These are phyloP conservation scores for Gobionotothen gibberifrons DNA, from an alignment of 2,797 vertebrate genomes.

Conservation along the genomic window DNA sequence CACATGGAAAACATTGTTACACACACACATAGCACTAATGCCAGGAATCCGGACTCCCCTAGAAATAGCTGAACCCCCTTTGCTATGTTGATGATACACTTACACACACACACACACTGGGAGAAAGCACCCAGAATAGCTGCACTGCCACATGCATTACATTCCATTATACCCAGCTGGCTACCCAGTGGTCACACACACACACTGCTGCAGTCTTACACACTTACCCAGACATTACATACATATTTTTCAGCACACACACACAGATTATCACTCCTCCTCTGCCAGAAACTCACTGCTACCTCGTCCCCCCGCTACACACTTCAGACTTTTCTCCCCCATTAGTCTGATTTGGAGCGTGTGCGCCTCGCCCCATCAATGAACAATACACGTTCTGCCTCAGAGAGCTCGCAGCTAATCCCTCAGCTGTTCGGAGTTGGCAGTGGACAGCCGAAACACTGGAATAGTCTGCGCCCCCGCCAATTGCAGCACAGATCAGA, in stretches of 20 bases:
- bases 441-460: conserved; percentile 56
- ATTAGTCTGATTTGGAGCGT: conserved; percentile 52
- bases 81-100: conserved; percentile 55
- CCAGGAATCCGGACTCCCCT: conserved; percentile 69
- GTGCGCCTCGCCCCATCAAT: conserved; percentile 39
- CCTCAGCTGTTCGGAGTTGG: conserved; percentile 74
- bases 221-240: too few species aligned
- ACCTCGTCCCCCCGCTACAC: conserved; percentile 8
- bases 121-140: conserved; percentile 71
- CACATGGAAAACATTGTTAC: conserved; percentile 38
- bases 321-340: conserved; percentile 33
- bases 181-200: conserved; percentile 33
- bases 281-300: conserved; percentile 33
- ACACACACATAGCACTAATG: conserved; percentile 28
- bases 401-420: conserved; percentile 59
- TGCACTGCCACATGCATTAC: conserved; percentile 57
- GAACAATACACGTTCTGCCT: conserved; percentile 66
- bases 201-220: too few species aligned
- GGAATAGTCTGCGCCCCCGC: conserved; percentile 60
- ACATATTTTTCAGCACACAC: too few species aligned
- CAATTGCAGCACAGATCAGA: conserved; percentile 70
- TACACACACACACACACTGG: conserved; percentile 20
- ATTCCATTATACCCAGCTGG: conserved; percentile 66
- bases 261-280: conserved; percentile 15
- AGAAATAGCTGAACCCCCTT: conserved; percentile 68